Evolutionary conservation across 2,113 vertebrate species (phyloP), one percentile per base, ranked within the genome.

Genomic region (Psilopogon haemacephalus): DNA sequence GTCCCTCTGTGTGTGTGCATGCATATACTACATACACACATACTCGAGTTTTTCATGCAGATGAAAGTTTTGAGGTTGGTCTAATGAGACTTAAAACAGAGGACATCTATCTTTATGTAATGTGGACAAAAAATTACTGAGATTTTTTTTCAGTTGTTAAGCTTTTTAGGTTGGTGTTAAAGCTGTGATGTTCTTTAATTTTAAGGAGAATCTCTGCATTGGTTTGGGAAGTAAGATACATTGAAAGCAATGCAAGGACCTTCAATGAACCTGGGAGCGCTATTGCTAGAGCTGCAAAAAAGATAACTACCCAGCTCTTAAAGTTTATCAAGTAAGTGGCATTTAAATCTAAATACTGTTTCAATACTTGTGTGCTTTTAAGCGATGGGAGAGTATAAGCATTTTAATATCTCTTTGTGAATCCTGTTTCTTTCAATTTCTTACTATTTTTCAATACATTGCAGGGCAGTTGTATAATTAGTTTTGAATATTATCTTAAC

Each of bases 191-290:
- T 50, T 93, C 92, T 90, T 83, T 84, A 35, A 74, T 80, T 97
- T 96, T 69, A 95, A 99, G 99, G 97, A 98, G 99, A 81, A 97
- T 99, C 10, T 99, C 98, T 72, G 99, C 99, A 19, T 93, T 99
- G 96, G 98, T 99, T 79, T 99, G 99, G 99, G 99, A 99, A 97
- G 98, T 98, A 64, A 98, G 98, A 74, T 98, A 98, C 52, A 98
- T 99, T 94, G 98, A 98, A 94, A 98, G 98, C 86, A 99, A 99
- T 50, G 99, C 99, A 82, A 98, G 97, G 88, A 99, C 98, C 86
- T 99, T 99, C 97, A 99, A 99, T 70, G 99, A 99, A 95, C 99
- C 99, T 38, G 98, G 98, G n/a, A 99, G 99, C 97, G 98, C 98
- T 90, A 99, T 99, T 90, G 98, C 98, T 84, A 97, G 97, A 88